Conservation (phyloP, 2,113 vertebrate genomes). For the Dicaeum eximium region DNA sequence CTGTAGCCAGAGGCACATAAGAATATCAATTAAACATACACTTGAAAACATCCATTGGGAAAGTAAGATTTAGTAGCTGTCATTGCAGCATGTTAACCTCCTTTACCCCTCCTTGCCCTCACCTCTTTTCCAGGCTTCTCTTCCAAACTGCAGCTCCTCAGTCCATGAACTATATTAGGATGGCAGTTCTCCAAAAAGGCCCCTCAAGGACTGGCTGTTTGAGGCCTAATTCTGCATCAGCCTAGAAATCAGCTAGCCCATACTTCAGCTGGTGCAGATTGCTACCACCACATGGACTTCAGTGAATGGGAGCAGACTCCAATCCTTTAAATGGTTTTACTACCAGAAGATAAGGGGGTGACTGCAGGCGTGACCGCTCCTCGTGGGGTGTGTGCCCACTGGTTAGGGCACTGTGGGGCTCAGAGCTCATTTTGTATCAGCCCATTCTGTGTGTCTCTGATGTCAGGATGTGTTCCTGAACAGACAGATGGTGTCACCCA, state of each 20-base stretch:
- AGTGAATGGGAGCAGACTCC: neutral
- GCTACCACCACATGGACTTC: neutral
- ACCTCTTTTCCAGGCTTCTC: neutral
- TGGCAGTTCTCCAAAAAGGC: neutral
- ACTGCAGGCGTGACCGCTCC: rapidly evolving
- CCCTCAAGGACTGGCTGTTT: neutral
- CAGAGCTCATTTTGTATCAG: neutral
- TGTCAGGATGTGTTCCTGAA: conserved; percentile 12
- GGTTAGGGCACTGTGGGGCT: neutral
- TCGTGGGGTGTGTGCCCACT: neutral
- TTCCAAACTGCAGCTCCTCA: neutral
- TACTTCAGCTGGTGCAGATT: neutral
- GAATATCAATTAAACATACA: conserved; percentile 32
- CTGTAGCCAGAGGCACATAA: neutral
- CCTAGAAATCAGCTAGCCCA: neutral
- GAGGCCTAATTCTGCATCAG: neutral
- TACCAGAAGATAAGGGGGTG: neutral
- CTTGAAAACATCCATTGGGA: conserved; percentile 15
- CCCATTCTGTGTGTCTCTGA: neutral
- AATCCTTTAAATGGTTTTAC: neutral
- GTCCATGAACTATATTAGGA: neutral
- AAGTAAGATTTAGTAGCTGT: conserved; percentile 12
- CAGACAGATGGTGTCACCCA: conserved; percentile 47
- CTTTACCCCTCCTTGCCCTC: neutral
- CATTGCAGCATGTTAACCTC: neutral